These are phyloP conservation scores for Reticulitermes lucifugus DNA, from an alignment of 2,888 invertebrate genomes.

Conservation along the genomic window DNA sequence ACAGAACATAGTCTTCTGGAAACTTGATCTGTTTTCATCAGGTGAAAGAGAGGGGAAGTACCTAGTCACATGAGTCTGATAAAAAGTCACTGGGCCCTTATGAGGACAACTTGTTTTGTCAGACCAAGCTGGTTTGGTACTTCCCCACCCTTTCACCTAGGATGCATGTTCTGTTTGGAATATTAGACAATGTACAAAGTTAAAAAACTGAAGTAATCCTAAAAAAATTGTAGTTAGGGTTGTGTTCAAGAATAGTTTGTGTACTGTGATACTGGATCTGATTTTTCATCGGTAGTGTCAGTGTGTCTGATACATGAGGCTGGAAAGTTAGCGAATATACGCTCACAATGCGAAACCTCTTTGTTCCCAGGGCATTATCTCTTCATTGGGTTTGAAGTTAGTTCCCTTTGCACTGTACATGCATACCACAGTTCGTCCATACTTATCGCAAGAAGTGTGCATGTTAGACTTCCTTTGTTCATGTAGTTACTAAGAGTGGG, in stretches of 20 bases:
- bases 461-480: conserved; percentile 44
- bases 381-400: conserved; percentile 41
- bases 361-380: conserved; percentile 55
- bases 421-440: conserved; percentile 48
- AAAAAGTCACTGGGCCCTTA: no score
- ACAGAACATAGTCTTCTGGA: no score
- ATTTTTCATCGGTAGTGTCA: conserved; percentile 44
- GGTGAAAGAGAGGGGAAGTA: no score
- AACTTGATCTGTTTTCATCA: no score
- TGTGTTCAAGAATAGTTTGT: background rate
- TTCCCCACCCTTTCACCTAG: no score
- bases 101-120: no score
- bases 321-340: conserved; percentile 62
- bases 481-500: background rate
- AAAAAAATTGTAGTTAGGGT: background rate
- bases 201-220: no score
- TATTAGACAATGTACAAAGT: no score
- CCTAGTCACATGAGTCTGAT: no score
- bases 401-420: background rate
- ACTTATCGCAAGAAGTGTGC: conserved; percentile 43
- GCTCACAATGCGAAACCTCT: conserved; percentile 49
- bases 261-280: conserved; percentile 22
- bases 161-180: no score
- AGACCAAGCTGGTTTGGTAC: no score
- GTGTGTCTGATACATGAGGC: conserved; percentile 62